phyloP scores from a whole-genome alignment of 2,113 vertebrate genomes.

The Sminthopsis crassicaudata region DNA sequence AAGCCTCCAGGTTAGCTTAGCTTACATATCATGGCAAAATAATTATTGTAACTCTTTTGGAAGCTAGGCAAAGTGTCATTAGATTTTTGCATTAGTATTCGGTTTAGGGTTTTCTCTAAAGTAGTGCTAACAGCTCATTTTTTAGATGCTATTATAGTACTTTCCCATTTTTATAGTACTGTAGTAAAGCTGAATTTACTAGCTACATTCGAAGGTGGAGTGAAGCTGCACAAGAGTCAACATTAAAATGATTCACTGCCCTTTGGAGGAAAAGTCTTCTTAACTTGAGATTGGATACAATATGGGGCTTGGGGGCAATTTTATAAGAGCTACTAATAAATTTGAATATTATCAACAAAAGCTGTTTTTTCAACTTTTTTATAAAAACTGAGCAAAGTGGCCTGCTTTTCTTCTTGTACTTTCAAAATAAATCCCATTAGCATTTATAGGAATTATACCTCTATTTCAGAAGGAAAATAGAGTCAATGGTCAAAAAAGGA shows the following conservation, averaged over 20 bases:
- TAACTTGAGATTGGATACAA: slow-evolving; percentile 80
- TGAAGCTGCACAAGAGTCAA: slow-evolving; percentile 76
- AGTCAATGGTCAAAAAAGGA: slow-evolving; percentile 22
- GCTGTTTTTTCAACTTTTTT: slow-evolving; percentile 75
- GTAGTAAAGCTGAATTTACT: slow-evolving; percentile 86
- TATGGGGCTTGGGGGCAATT: slow-evolving; percentile 76
- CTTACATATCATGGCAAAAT: slow-evolving; percentile 78
- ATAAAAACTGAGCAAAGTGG: slow-evolving; percentile 73
- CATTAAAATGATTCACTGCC: slow-evolving; percentile 83
- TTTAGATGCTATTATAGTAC: slow-evolving; percentile 81
- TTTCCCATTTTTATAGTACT: slow-evolving; percentile 84
- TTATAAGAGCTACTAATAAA: slow-evolving; percentile 78
- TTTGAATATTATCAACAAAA: slow-evolving; percentile 65
- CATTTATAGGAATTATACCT: slow-evolving; percentile 71
- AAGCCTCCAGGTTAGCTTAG: slow-evolving; percentile 72
- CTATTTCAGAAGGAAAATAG: slow-evolving; percentile 51
- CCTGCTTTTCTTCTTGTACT: slow-evolving; percentile 72
- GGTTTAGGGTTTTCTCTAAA: slow-evolving; percentile 83
- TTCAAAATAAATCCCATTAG: slow-evolving; percentile 64
- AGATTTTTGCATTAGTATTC: slow-evolving; percentile 82
- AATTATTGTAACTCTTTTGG: slow-evolving; percentile 80
- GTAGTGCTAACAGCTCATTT: slow-evolving; percentile 82
- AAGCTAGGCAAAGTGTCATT: slow-evolving; percentile 78
- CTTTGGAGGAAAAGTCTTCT: slow-evolving; percentile 79
- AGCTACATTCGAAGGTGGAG: slow-evolving; percentile 80